Evolutionary conservation across 2,797 vertebrate genomes (phyloP), one percentile per base, ranked within the genome.

Genomic region (Okamejei kenojei): DNA sequence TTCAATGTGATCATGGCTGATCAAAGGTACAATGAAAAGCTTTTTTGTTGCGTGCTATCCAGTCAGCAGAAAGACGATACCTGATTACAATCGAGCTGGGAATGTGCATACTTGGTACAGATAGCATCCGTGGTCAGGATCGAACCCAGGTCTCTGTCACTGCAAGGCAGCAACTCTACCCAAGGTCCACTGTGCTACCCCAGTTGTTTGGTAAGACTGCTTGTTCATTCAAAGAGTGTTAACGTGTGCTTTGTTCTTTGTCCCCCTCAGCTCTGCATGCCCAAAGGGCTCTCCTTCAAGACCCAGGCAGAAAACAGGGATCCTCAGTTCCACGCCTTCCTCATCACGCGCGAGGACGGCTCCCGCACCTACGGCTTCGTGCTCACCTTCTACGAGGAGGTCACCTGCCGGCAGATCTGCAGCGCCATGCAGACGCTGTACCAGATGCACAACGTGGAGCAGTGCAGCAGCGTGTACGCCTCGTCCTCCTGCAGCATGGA

Each of bases 391-490:
- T 99, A 97, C 0, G 99, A 99, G 95, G 98, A 99, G 95, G 98
- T 99, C 94, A 98, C 97, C 0, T 98, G 97, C 93, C 96, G 97
- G 94, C 97, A 97, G 93, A 98, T 99, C 94, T 98, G 98, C 95
- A 97, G 97, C 0, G 99, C 99, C 93, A 99, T 99, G 99, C 98
- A 99, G 95, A 98, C 98, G 0, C 97, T 99, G 17, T 98, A 97
- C 95, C 98, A 98, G 95, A 99, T 99, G 99, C 98, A 99, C 96
- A 97, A 98, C 0, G 99, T 98, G 0, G 98, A 99, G 96, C 98
- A 97, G 86, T 97, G 96, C 93, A 97, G 97, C 94, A 96, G 97
- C 0, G 96, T 97, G 1, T 95, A 95, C 0, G 97, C 97, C 68
- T 97, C 98, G 0, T 99, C 98, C 0, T 98, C 98, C 0, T 98